Conservation (phyloP, 2,797 vertebrate genomes). For the Erpetoichthys calabaricus region DNA sequence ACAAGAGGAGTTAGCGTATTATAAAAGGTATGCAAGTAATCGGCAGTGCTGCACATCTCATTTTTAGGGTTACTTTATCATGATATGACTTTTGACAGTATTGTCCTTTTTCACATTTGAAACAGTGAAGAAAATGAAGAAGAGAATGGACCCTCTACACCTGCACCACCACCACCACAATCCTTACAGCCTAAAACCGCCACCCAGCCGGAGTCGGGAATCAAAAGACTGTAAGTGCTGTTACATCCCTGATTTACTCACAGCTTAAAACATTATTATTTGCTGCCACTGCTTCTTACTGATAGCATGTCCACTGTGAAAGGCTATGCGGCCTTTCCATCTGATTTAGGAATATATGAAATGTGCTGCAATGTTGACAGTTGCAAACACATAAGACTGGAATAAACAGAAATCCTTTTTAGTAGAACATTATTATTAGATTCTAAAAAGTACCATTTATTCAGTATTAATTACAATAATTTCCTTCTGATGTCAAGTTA, state of each 20-base stretch:
- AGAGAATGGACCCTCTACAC: slow-evolving; percentile 48
- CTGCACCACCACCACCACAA: slow-evolving; percentile 50
- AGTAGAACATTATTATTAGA: too few species aligned
- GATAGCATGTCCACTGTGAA: not conserved
- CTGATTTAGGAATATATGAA: too few species aligned
- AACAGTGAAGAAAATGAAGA: slow-evolving; percentile 80
- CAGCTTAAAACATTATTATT: not conserved
- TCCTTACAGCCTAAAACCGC: slow-evolving; percentile 49
- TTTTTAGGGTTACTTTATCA: too few species aligned
- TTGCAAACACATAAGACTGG: too few species aligned
- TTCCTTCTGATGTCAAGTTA: too few species aligned
- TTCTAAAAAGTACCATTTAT: too few species aligned
- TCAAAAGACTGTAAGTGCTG: slow-evolving; percentile 84
- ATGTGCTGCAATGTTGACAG: too few species aligned
- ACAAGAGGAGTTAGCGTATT: slow-evolving; percentile 91
- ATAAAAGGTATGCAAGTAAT: slow-evolving; percentile 61
- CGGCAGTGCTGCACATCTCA: too few species aligned
- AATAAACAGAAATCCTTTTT: too few species aligned
- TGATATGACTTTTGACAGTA: too few species aligned
- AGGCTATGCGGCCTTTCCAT: too few species aligned
- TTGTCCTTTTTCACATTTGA: slow-evolving; percentile 4
- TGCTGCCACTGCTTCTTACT: not conserved
- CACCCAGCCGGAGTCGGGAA: slow-evolving; percentile 80
- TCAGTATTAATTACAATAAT: too few species aligned
- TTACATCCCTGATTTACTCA: not conserved